Evolutionary conservation across 2,113 vertebrate species (phyloP), one percentile per base, ranked within the genome.

Genomic region (Pseudorhombus dupliciocellatus): DNA sequence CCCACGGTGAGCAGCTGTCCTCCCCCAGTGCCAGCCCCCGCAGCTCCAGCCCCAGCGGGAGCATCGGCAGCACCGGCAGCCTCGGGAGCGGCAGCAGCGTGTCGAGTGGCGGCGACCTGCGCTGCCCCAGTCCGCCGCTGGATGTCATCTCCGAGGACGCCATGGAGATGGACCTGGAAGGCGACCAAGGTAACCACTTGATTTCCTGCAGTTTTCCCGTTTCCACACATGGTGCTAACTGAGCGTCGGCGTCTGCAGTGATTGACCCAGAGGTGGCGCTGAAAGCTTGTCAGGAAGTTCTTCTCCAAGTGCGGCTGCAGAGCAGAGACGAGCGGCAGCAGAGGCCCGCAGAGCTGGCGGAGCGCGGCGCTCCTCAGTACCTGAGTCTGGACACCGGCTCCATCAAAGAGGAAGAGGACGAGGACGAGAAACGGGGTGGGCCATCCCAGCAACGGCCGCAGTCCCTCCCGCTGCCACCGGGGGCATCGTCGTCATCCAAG

Each of bases 211-310:
- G n/a, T n/a, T n/a, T n/a, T n/a, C n/a, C n/a, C n/a, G n/a, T n/a
- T n/a, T n/a, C n/a, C n/a, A n/a, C n/a, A n/a, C n/a, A n/a, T n/a
- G n/a, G n/a, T n/a, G n/a, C n/a, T n/a, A n/a, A n/a, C n/a, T n/a
- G n/a, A n/a, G n/a, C n/a, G n/a, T n/a, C n/a, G n/a, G n/a, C n/a
- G n/a, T n/a, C n/a, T n/a, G n/a, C n/a, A 5, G 94, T 98, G 68
- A 99, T 99, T 30, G 96, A 99, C 90, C 89, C 96, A 0, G 97
- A 97, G 87, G 95, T 99, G 54, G 97, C 97, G 0, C 89, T 96
- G 68, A 96, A 93, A 9, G 96, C 97, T 12, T 99, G 97, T 25
- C 90, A 96, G 79, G 95, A 99, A 18, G 97, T 99, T 0, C 92
- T 99, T 51, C 95, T 97, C 75, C 95, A 98, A 73, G 96, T 97